A percentile compares a stretch with the other conserved stretches of the same genome.
phyloP scores from a whole-genome alignment of 2,113 vertebrate genomes.

The Ciconia maguari region DNA sequence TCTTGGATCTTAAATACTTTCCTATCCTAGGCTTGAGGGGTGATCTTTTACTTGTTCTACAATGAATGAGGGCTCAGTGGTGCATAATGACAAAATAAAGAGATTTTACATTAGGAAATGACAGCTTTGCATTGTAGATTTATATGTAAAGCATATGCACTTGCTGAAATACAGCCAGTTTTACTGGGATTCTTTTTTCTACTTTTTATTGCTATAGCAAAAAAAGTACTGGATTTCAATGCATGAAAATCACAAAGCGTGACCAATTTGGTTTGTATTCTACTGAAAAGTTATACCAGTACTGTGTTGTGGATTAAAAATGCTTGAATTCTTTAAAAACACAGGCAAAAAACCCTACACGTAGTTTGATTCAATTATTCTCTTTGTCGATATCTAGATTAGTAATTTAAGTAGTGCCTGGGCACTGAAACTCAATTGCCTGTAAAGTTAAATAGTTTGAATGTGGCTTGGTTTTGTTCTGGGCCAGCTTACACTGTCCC shows the following conservation, averaged over 20 bases:
- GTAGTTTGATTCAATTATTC: neutral
- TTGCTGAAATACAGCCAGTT: neutral
- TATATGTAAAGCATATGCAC: neutral
- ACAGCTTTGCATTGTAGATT: neutral
- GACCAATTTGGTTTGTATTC: neutral
- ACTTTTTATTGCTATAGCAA: neutral
- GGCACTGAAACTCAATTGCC: neutral
- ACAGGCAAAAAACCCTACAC: rapidly evolving
- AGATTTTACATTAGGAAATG: neutral
- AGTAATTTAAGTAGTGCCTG: neutral
- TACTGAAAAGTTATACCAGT: neutral
- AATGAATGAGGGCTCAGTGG: neutral
- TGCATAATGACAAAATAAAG: slow-evolving; percentile 16
- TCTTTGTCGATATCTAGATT: neutral
- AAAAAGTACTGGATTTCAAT: neutral
- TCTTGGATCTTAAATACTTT: neutral
- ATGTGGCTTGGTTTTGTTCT: neutral
- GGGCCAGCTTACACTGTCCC: neutral
- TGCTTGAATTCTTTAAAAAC: neutral
- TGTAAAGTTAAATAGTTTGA: neutral
- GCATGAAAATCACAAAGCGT: neutral
- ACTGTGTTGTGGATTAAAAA: neutral
- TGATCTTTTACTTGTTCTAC: neutral
- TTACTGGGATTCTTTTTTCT: neutral
- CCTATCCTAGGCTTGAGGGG: neutral